Base-by-base conservation (phyloP, 2,888 invertebrate genomes). In the Toxonevra muliebris region DNA sequence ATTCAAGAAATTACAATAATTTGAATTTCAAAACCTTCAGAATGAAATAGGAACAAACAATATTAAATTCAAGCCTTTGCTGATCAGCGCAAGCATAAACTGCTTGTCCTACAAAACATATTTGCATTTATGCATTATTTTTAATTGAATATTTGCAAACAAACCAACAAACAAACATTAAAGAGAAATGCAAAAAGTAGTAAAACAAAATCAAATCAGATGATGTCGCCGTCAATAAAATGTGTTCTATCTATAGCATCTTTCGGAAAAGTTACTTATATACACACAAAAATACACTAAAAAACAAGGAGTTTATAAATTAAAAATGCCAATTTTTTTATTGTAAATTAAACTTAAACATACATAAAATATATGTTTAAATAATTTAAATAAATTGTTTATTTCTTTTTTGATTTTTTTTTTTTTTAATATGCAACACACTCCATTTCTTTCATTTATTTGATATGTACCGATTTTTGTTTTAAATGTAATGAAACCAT, bases 261-360 rank as follows among this genome's bases (percentile, higher is more conserved):
- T 30, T 7, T 30, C 30, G 30, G 30, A 30, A 30, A 30, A 30
- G 30, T 30, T 30, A 30, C 30, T 30, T 30, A 30, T 30, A 30
- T 30, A 30, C 30, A 30, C 30, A 30, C 30, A 30, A 7, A 30
- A 30, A 30, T 30, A 30, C 30, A 30, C 3, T 30, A 30, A 30
- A 30, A 30, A 7, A 30, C 2, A 30, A n/a, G n/a, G n/a, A n/a
- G n/a, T n/a, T n/a, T 7, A 30, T 30, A 7, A 30, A 7, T 30
- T 30, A 68, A 71, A 71, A 70, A 70, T 70, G 70, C 66, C 67
- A 69, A 69, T 72, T 72, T 70, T 72, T 57, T 70, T 70, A 70
- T 70, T 72, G 69, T 70, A 66, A 55, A 57, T 65, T 58, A 57
- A 65, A 69, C 64, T 69, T 61, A 69, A 69, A 69, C 64, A 67